Conservation (phyloP, 2,797 vertebrate species). For the Mus caroli region DNA sequence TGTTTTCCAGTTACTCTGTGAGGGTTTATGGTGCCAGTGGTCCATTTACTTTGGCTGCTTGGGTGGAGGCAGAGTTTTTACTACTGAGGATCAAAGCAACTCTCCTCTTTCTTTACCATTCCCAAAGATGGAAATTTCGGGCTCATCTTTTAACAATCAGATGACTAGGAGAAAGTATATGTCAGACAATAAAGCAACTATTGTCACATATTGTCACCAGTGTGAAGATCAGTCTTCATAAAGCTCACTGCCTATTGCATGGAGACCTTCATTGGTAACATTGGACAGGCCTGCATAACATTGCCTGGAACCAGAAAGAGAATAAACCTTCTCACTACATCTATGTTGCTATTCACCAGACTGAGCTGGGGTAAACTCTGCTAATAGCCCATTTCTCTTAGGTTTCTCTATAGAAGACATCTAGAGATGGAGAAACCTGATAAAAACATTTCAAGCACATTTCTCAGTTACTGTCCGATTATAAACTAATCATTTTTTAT, state of each 20-base stretch:
- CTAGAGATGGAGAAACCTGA: not conserved
- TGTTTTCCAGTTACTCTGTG: not conserved
- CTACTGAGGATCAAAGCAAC: not conserved
- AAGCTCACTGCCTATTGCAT: not conserved
- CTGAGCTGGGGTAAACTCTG: not conserved
- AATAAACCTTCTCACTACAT: not conserved
- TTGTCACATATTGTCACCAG: not conserved
- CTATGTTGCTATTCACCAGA: not conserved
- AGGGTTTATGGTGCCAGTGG: not conserved
- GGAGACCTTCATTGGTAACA: not conserved
- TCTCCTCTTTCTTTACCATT: not conserved
- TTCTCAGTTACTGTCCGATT: not conserved
- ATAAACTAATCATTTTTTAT: not conserved
- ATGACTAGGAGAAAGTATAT: not conserved
- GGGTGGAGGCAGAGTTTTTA: not conserved
- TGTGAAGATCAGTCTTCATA: not conserved
- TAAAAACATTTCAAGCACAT: not conserved
- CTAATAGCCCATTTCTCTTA: not conserved
- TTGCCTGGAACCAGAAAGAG: not conserved
- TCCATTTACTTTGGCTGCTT: not conserved
- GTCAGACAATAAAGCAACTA: conserved; percentile 4
- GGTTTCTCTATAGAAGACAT: not conserved
- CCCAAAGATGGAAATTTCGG: not conserved
- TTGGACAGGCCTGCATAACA: not conserved
- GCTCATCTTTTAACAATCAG: not conserved